Conservation (phyloP, 2,888 invertebrate species). For the Synergus umbraculus region DNA sequence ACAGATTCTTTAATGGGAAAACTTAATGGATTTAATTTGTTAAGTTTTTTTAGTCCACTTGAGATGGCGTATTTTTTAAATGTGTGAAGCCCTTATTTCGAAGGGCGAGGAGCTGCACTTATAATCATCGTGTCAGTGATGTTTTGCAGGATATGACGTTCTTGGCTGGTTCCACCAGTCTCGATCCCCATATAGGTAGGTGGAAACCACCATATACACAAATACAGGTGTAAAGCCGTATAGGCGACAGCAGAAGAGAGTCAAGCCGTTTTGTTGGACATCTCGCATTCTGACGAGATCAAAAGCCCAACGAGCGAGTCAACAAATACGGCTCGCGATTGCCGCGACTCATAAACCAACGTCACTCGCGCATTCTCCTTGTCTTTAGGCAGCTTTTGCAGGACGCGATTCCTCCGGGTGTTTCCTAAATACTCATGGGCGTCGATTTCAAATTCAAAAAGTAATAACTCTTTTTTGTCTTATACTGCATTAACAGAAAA, state of each 20-base stretch:
- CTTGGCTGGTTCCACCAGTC: constrained; percentile 59
- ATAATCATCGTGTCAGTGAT: constrained; percentile 68
- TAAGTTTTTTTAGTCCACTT: constrained; percentile 14
- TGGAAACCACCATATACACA: constrained; percentile 65
- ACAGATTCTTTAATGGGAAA: too few species aligned
- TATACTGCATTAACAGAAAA: too few species aligned
- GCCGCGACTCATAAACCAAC: constrained; percentile 70
- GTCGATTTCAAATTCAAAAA: background rate
- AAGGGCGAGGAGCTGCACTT: constrained; percentile 56
- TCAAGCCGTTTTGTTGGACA: constrained; percentile 53
- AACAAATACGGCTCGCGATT: constrained; percentile 66
- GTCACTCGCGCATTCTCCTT: constrained; percentile 65
- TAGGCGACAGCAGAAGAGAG: constrained; percentile 49
- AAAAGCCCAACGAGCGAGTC: constrained; percentile 66
- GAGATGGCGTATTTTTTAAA: constrained; percentile 10
- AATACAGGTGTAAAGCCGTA: constrained; percentile 71
- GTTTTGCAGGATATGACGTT: constrained; percentile 65
- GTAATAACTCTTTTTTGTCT: background rate
- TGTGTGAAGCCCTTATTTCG: constrained; percentile 9
- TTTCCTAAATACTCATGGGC: background rate
- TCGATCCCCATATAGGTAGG: constrained; percentile 69
- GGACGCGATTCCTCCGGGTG: background rate
- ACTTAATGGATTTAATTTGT: too few species aligned
- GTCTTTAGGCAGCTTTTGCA: constrained; percentile 45
- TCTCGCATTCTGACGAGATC: constrained; percentile 71